Conservation (phyloP, 2,113 vertebrate genomes). For the Notechis scutatus region DNA sequence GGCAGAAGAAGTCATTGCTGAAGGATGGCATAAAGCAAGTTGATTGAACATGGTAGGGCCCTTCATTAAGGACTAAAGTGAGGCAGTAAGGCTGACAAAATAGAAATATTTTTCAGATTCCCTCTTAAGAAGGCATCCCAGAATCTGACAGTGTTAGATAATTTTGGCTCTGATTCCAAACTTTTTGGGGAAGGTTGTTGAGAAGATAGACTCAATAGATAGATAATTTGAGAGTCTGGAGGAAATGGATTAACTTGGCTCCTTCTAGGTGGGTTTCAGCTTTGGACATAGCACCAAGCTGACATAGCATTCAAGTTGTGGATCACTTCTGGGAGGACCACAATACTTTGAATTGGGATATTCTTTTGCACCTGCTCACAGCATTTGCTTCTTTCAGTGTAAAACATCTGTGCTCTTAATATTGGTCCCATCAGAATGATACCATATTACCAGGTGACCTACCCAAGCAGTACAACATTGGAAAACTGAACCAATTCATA, state of each 20-base stretch:
- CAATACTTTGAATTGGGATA: background rate
- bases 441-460: background rate
- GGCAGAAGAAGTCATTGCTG: background rate
- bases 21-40: background rate
- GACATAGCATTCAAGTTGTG: background rate
- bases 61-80: background rate
- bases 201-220: background rate
- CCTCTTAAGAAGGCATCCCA: background rate
- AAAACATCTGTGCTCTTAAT: background rate
- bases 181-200: background rate
- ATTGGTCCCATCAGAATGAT: background rate
- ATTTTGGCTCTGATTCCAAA: background rate
- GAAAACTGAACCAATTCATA: background rate
- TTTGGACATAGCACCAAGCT: background rate
- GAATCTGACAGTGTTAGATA: background rate
- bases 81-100: background rate
- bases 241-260: background rate
- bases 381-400: background rate
- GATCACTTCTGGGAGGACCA: background rate
- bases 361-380: background rate
- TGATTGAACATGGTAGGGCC: background rate
- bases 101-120: background rate
- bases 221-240: background rate
- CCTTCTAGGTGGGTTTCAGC: background rate
- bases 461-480: accelerated